A percentile compares a stretch with the other conserved stretches of the same genome.
phyloP scores from a whole-genome alignment of 2,113 vertebrate species.

The Phycodurus eques region DNA sequence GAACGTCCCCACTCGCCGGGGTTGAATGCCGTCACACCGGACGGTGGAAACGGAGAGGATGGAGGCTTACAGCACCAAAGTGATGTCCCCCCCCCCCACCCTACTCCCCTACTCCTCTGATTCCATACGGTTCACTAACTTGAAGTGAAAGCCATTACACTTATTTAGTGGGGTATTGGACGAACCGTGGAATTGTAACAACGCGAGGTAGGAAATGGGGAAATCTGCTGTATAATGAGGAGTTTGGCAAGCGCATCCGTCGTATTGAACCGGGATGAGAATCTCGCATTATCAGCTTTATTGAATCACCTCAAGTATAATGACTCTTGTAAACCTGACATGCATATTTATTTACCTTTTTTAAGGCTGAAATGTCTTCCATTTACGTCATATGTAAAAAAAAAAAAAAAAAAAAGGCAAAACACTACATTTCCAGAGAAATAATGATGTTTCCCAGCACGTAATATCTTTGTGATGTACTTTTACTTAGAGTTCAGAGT shows the following conservation, averaged over 20 bases:
- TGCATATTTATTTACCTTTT: not conserved
- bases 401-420: not conserved
- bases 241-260: not conserved
- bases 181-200: slow-evolving; percentile 40
- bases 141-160: slow-evolving; percentile 46
- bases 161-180: slow-evolving; percentile 43
- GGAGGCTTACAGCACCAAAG: slow-evolving; percentile 50
- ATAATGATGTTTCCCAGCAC: not conserved
- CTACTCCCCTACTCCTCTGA: slow-evolving; percentile 23
- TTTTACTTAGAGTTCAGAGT: slow-evolving; percentile 21
- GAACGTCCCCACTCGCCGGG: not conserved
- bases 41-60: slow-evolving; percentile 51
- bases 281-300: not conserved
- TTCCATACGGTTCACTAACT: slow-evolving; percentile 46
- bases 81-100: slow-evolving; percentile 26
- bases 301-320: not conserved
- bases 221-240: not conserved
- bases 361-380: not conserved
- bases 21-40: slow-evolving; percentile 65
- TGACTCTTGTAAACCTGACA: not conserved
- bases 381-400: not conserved
- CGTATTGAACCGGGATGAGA: not conserved
- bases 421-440: not conserved
- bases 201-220: not conserved
- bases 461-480: not conserved